Conservation (phyloP, 2,888 invertebrate genomes). For the Oscheius onirici region DNA sequence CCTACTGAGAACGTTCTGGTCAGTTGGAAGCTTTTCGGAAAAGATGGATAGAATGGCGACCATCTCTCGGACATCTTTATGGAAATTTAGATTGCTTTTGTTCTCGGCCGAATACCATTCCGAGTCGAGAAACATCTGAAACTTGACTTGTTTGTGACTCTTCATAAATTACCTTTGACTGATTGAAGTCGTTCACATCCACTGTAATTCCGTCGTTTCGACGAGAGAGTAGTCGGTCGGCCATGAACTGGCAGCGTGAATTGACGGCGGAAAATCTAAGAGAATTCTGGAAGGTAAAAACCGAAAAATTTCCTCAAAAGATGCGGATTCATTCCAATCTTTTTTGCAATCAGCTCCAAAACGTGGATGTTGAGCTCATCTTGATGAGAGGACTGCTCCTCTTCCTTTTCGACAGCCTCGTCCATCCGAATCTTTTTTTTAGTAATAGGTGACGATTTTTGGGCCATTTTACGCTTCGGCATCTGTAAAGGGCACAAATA, state of each 20-base stretch:
- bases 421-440: too few relatives aligned
- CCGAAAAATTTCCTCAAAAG: neutral
- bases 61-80: conserved; percentile 32
- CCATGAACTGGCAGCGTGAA: neutral
- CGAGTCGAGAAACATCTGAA: neutral
- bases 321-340: neutral
- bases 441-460: too few relatives aligned
- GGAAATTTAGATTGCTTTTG: conserved; percentile 21
- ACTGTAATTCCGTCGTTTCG: neutral
- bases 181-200: neutral
- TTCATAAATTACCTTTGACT: neutral
- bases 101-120: conserved; percentile 12
- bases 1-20: conserved; percentile 4
- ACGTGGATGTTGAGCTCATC: neutral
- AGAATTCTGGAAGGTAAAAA: neutral
- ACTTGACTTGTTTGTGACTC: neutral
- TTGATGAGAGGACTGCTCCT: too few relatives aligned
- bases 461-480: too few relatives aligned
- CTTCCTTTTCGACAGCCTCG: too few relatives aligned
- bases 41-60: conserved; percentile 33
- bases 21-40: conserved; percentile 27
- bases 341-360: neutral
- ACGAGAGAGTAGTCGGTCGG: neutral
- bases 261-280: conserved; percentile 1
- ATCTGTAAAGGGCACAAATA: too few relatives aligned